Conservation (phyloP, 2,888 invertebrate genomes). For the Seira sanloemensis region DNA sequence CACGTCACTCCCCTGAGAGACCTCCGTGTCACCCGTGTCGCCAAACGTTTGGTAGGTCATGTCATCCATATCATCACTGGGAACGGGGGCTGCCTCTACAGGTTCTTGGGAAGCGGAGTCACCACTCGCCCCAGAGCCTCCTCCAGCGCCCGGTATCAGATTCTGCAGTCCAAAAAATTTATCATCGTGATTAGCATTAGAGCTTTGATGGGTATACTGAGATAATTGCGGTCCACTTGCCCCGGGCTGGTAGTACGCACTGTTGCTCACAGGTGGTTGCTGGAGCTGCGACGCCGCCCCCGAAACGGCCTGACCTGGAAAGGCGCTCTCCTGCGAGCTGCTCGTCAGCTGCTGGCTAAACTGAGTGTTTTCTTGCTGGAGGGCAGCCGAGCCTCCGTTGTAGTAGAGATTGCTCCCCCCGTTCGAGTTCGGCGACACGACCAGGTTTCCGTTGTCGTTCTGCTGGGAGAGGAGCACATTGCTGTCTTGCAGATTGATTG, state of each 20-base stretch:
- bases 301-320: neutral
- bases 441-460: neutral
- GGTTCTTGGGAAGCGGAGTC: no score
- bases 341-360: neutral
- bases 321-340: neutral
- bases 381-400: neutral
- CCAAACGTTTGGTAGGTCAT: neutral
- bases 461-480: neutral
- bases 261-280: neutral
- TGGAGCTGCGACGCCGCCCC: neutral
- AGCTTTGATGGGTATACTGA: neutral
- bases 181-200: neutral
- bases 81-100: neutral
- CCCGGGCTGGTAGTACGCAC: neutral
- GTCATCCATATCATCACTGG: neutral
- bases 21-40: neutral
- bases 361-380: neutral
- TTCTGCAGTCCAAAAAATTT: neutral
- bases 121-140: neutral
- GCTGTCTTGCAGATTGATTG: neutral
- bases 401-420: neutral
- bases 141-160: neutral
- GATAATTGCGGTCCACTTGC: constrained; percentile 1
- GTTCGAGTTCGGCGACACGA: neutral
- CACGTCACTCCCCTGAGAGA: neutral